Conservation (phyloP, 2,888 invertebrate genomes). For the Cataglyphis livida region DNA sequence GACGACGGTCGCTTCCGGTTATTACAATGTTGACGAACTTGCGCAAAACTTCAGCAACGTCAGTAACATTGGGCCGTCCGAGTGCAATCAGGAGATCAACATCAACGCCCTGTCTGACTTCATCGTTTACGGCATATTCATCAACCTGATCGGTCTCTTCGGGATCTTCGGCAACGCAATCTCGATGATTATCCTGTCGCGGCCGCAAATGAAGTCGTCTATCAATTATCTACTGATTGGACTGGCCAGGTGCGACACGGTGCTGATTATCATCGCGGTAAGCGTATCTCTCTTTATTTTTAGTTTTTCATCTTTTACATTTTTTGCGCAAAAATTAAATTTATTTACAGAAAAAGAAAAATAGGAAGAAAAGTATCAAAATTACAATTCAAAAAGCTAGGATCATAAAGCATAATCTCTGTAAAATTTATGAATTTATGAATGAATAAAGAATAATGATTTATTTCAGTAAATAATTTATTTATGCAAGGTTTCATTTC, state of each 20-base stretch:
- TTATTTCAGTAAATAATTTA: neutral
- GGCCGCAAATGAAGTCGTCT: slow-evolving; percentile 98
- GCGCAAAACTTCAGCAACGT: slow-evolving; percentile 55
- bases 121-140: slow-evolving; percentile 92
- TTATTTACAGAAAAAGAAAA: neutral
- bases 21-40: slow-evolving; percentile 56
- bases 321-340: neutral
- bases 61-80: slow-evolving; percentile 55
- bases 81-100: slow-evolving; percentile 68
- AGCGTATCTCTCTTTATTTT: slow-evolving; percentile 58
- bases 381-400: neutral
- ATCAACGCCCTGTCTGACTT: slow-evolving; percentile 89
- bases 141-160: slow-evolving; percentile 92
- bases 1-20: slow-evolving; percentile 52
- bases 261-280: slow-evolving; percentile 93
- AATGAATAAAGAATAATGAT: neutral
- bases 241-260: slow-evolving; percentile 96
- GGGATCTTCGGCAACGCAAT: slow-evolving; percentile 96
- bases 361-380: neutral
- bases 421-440: neutral
- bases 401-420: slow-evolving; percentile 4
- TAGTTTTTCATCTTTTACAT: neutral
- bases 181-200: slow-evolving; percentile 95
- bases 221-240: slow-evolving; percentile 98
- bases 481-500: slow-evolving; percentile 4